Percentiles rank a stretch among this genome's conserved stretches.
These are phyloP conservation scores for Scophthalmus maximus DNA, from an alignment of 2,113 vertebrate species.

Conservation along the genomic window DNA sequence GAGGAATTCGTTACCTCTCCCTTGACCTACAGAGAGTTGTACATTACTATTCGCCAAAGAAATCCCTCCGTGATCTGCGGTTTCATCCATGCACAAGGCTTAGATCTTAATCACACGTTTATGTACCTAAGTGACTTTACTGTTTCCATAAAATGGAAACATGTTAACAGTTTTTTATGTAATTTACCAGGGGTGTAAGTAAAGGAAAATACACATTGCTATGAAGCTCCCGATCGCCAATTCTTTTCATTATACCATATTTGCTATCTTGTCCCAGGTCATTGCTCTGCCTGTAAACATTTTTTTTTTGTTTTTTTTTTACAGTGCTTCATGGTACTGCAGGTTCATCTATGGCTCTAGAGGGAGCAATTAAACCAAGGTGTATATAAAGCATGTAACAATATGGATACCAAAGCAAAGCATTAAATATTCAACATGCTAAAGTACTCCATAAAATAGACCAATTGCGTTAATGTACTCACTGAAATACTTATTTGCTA, in stretches of 20 bases:
- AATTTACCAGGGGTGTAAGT: constrained; percentile 47
- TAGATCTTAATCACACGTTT: constrained; percentile 64
- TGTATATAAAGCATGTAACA: constrained; percentile 25
- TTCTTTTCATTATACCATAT: constrained; percentile 44
- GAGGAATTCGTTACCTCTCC: constrained; percentile 57
- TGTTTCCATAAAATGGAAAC: constrained; percentile 67
- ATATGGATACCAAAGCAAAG: constrained; percentile 27
- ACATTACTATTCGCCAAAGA: constrained; percentile 59
- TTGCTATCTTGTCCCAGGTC: constrained; percentile 45
- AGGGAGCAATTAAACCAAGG: constrained; percentile 47
- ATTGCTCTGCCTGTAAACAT: constrained; percentile 52
- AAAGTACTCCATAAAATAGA: constrained; percentile 28
- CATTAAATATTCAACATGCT: constrained; percentile 43
- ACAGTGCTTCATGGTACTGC: constrained; percentile 5
- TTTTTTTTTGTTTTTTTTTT: constrained; percentile 11
- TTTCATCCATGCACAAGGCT: constrained; percentile 27
- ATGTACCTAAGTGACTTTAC: constrained; percentile 56
- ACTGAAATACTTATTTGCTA: constrained; percentile 16
- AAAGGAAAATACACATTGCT: constrained; percentile 33
- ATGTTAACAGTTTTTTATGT: constrained; percentile 46
- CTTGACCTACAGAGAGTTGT: constrained; percentile 69
- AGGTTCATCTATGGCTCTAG: constrained; percentile 19
- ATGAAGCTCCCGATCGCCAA: constrained; percentile 27
- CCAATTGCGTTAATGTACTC: constrained; percentile 23
- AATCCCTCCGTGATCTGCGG: constrained; percentile 33